Base-by-base conservation (phyloP, 1,140 invertebrate genomes). In the Armadillidium nasatum region DNA sequence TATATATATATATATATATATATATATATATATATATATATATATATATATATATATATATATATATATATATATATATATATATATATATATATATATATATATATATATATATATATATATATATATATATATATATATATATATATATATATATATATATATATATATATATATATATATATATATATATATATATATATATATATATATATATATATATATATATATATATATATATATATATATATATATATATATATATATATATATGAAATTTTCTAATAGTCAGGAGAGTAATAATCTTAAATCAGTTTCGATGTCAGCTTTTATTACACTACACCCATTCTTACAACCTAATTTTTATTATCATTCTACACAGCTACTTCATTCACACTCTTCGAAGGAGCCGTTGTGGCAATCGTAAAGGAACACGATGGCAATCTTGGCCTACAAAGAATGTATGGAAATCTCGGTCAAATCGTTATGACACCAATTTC, bases 41-140 rank as follows among this genome's bases (percentile, higher is more conserved):
- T 7, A 92, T 83, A 71, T 87, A 84, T 19, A 90, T 81, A 11
- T 88, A 87, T 19, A 91, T 85, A 79, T 88, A 89, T 44, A 93
- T 10, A 22, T 54, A 68, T n/a, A 68, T n/a, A n/a, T n/a, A 19
- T n/a, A n/a, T 15, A 68, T n/a, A n/a, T n/a, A 19, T n/a, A n/a
- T n/a, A 68, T n/a, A 68, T 2, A 68, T n/a, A n/a, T n/a, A 68
- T n/a, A 68, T n/a, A 19, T n/a, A 68, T 15, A 68, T 19, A 68
- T 7, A 68, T 7, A 68, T 7, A 21, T 15, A 68, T 7, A 67
- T 7, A 68, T 15, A 68, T 7, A 68, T 21, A 68, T 21, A 68
- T 21, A 21, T 21, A 68, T 21, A 68, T 21, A n/a, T 68, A 68
- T 68, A 68, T 68, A 68, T 68, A 68, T 68, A 21, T 67, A 21